Base-by-base conservation (phyloP, 2,888 invertebrate species). In the Oscheius sp. region DNA sequence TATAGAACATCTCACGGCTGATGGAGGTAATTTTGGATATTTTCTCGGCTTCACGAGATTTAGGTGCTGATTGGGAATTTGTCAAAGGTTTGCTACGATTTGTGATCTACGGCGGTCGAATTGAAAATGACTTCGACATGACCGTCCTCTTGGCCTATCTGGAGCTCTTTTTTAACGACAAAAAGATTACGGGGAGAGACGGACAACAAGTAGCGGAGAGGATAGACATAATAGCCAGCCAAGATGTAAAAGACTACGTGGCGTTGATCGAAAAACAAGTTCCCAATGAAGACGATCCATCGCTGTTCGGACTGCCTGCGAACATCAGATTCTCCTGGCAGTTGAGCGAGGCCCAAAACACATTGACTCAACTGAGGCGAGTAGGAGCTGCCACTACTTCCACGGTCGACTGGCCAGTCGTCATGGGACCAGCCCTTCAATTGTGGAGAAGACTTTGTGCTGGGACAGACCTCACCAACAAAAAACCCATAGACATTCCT, bases 271-370 rank as follows among this genome's bases (percentile, higher is more conserved):
- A 92, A 66, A 91, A 91, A 35, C 89, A 95, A 0, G 76, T 84
- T 6, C 82, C 82, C 1, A 25, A 76, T 1, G 77, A 76, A 18
- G 83, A 83, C 18, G 79, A 79, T 12, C 79, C 79, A 6, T 64
- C 58, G 9, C 92, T 93, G 84, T 93, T 95, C 85, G 94, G 94
- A 2, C 90, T 96, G 61, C 94, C 96, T 0, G 93, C 93, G 68
- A 96, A 96, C 89, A 94, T 95, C 74, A 93, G 94, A 79, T 91
- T 93, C 68, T 93, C 94, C 9, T 93, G 94, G 92, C 94, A 95
- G 89, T 92, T 92, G 79, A 92, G 92, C 71, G 91, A 92, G 2
- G 91, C 91, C 76, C 85, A 84, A 41, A 87, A 89, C 73, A 92
- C 93, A n/a, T 91, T 94, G 63, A 88, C 89, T 0, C 92, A 92